Conservation (phyloP, 2,888 invertebrate species). For the Caenorhabditis sp. region DNA sequence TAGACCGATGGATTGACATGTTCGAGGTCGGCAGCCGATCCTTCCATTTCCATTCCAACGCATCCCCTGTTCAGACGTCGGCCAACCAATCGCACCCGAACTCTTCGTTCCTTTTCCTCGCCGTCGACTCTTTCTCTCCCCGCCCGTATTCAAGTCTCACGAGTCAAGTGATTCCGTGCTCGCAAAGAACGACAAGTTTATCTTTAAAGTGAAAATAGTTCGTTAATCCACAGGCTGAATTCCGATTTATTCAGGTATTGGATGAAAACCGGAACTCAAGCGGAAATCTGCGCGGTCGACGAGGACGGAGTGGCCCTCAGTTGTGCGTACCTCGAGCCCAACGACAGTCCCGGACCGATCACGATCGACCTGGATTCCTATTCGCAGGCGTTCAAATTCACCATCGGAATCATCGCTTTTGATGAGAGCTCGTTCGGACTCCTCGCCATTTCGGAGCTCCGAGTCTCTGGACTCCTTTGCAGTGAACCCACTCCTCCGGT, state of each 20-base stretch:
- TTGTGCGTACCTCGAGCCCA: constrained; percentile 76
- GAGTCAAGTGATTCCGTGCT: constrained; percentile 76
- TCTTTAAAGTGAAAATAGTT: constrained; percentile 72
- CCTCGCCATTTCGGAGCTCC: constrained; percentile 66
- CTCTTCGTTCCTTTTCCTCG: constrained; percentile 75
- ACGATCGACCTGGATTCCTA: constrained; percentile 76
- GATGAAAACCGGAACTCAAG: constrained; percentile 77
- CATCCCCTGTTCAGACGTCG: constrained; percentile 35
- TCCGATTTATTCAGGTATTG: constrained; percentile 74
- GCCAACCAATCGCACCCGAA: constrained; percentile 62
- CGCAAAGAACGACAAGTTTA: constrained; percentile 70
- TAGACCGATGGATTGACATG: constrained; percentile 68
- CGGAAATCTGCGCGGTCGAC: constrained; percentile 76
- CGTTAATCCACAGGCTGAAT: too few relatives aligned
- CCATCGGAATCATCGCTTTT: constrained; percentile 75
- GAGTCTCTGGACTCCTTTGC: constrained; percentile 65
- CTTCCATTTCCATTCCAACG: too few relatives aligned
- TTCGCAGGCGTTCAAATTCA: constrained; percentile 75
- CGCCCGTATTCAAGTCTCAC: constrained; percentile 70
- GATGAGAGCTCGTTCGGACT: constrained; percentile 70
- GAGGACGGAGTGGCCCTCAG: constrained; percentile 71
- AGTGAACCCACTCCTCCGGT: constrained; percentile 67
- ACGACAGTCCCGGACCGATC: constrained; percentile 73
- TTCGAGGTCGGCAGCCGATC: constrained; percentile 39
- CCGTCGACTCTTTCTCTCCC: constrained; percentile 75